Evolutionary conservation across 2,888 invertebrate species (phyloP).

Genomic region (Caenorhabditis afra): DNA sequence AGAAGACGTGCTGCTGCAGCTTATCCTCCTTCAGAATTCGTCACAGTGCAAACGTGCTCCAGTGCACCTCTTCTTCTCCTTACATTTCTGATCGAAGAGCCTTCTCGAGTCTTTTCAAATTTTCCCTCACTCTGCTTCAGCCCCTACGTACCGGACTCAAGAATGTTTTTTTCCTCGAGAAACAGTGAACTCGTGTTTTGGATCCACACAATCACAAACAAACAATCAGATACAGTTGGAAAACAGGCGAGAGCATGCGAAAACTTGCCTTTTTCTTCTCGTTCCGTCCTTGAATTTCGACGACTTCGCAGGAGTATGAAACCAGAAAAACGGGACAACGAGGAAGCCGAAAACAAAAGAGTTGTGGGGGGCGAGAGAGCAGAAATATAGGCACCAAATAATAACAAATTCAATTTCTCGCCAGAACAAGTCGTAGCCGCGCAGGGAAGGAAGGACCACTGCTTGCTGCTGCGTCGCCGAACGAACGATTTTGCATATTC

Average conservation of each 20-base stretch:
- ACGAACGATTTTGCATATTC: slow-evolving; percentile 51
- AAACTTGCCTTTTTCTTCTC: slow-evolving; percentile 18
- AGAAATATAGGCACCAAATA: slow-evolving; percentile 51
- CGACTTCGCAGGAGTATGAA: not conserved
- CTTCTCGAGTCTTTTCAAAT: too few relatives aligned
- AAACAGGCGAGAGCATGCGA: not conserved
- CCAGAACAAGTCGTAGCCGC: slow-evolving; percentile 15
- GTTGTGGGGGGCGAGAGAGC: slow-evolving; percentile 2
- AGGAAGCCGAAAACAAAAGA: slow-evolving; percentile 4
- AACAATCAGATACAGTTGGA: not conserved
- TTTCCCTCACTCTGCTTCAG: too few relatives aligned
- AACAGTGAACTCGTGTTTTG: slow-evolving; percentile 28
- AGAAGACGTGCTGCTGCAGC: slow-evolving; percentile 21
- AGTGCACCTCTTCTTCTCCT: too few relatives aligned
- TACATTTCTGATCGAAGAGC: too few relatives aligned
- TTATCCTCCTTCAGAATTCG: not conserved
- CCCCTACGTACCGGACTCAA: too few relatives aligned
- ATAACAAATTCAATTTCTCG: slow-evolving; percentile 54
- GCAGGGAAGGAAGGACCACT: not conserved
- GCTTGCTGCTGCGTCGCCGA: not conserved
- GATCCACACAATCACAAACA: too few relatives aligned
- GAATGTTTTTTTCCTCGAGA: too few relatives aligned
- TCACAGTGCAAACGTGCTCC: too few relatives aligned
- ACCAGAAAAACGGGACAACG: not conserved
- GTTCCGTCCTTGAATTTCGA: slow-evolving; percentile 5